Evolutionary conservation across 2,797 vertebrate genomes (phyloP).

Genomic region (Chiloscyllium punctatum): DNA sequence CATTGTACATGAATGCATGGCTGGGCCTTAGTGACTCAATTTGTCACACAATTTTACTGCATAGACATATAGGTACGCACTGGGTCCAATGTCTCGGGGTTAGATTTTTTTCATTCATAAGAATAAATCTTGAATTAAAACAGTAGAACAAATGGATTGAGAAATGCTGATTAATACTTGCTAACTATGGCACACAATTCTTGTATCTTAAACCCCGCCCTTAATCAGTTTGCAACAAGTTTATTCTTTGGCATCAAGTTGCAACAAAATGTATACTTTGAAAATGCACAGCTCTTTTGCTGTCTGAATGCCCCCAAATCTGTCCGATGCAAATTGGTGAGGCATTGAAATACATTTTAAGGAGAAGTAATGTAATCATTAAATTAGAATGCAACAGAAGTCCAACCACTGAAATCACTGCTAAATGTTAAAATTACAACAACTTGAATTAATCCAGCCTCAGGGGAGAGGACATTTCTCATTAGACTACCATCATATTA

Average conservation of each 20-base stretch:
- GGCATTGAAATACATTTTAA: not conserved
- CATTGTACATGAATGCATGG: no score
- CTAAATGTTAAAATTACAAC: not conserved
- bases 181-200: not conserved
- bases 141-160: not conserved
- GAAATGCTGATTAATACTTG: no score
- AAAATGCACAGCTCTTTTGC: not conserved
- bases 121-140: not conserved
- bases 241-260: not conserved
- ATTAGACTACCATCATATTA: not conserved
- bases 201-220: not conserved
- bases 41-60: no score
- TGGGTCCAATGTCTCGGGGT: no score
- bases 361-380: not conserved
- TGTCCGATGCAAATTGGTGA: not conserved
- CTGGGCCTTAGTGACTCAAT: no score
- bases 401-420: not conserved
- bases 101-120: not conserved
- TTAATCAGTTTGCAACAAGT: not conserved
- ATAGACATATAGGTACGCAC: not conserved
- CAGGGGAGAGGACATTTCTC: not conserved
- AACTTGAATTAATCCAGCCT: not conserved
- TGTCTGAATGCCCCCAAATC: not conserved
- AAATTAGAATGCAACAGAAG: not conserved
- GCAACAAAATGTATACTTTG: not conserved